Evolutionary conservation across 2,113 vertebrate genomes (phyloP).

Genomic region (Poecile atricapillus): DNA sequence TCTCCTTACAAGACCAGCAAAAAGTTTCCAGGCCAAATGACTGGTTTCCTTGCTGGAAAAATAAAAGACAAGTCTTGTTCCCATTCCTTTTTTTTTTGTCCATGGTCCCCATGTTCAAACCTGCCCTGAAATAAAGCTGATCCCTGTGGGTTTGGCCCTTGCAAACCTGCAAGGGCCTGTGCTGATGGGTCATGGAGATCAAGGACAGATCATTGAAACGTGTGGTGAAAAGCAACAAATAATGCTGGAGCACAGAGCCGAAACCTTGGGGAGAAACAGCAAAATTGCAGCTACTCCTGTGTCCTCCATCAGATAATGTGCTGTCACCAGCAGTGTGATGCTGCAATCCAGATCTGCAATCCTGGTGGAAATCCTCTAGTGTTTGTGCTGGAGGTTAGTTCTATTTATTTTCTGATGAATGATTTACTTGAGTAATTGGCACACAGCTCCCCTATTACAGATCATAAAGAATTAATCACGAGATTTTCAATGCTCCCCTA

Average conservation of each 20-base stretch:
- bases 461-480: constrained; percentile 68
- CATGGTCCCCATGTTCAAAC: background rate
- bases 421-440: constrained; percentile 67
- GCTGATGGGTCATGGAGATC: background rate
- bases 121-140: background rate
- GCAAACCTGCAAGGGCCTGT: background rate
- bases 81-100: background rate
- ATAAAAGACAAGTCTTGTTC: background rate
- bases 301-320: background rate
- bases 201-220: background rate
- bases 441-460: constrained; percentile 59
- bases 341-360: constrained; percentile 46
- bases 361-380: constrained; percentile 40
- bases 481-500: constrained; percentile 61
- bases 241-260: background rate
- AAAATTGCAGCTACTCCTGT: background rate
- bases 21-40: background rate
- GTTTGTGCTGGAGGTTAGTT: constrained; percentile 64
- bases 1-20: background rate
- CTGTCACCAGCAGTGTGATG: background rate
- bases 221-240: background rate
- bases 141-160: background rate
- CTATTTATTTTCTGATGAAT: constrained; percentile 69
- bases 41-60: background rate
- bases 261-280: background rate